A percentile compares a stretch with the other conserved stretches of the same genome.
phyloP scores from a whole-genome alignment of 2,888 invertebrate genomes.

The Heliothis peltigera region DNA sequence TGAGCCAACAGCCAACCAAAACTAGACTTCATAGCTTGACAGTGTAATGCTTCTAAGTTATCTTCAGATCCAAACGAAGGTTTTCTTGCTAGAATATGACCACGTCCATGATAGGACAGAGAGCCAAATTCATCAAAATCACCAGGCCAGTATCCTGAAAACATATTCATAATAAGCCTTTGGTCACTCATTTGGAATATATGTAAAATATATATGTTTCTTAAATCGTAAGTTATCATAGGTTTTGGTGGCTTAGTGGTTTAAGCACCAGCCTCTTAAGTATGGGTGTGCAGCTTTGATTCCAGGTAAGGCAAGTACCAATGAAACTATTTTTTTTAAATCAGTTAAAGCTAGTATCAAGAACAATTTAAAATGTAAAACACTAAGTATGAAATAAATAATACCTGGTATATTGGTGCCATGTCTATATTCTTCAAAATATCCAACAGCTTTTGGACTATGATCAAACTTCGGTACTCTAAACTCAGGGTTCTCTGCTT shows the following conservation, averaged over 20 bases:
- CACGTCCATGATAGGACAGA: conserved; percentile 93
- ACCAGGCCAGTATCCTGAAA: conserved; percentile 95
- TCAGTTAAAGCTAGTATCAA: neutral
- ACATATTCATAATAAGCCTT: neutral
- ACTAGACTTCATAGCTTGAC: conserved; percentile 94
- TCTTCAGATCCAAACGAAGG: conserved; percentile 88
- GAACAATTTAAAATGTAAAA: too few species aligned
- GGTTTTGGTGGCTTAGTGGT: too few species aligned
- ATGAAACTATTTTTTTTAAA: too few species aligned
- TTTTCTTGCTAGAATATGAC: conserved; percentile 88
- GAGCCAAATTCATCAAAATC: conserved; percentile 94
- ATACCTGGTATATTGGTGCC: conserved; percentile 94
- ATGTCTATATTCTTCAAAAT: conserved; percentile 88
- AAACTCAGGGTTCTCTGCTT: conserved; percentile 89
- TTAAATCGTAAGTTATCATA: too few species aligned
- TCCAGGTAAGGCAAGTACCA: too few species aligned
- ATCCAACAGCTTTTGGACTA: conserved; percentile 91
- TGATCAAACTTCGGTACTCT: conserved; percentile 90
- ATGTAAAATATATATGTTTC: too few species aligned
- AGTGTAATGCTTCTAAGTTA: conserved; percentile 91
- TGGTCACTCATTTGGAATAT: too few species aligned
- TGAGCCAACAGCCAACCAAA: conserved; percentile 95
- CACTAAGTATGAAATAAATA: conserved; percentile 8
- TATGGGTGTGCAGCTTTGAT: too few species aligned
- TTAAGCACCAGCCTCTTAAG: too few species aligned